phyloP scores from a whole-genome alignment of 2,888 invertebrate genomes.

The Podotricha telesiphe region DNA sequence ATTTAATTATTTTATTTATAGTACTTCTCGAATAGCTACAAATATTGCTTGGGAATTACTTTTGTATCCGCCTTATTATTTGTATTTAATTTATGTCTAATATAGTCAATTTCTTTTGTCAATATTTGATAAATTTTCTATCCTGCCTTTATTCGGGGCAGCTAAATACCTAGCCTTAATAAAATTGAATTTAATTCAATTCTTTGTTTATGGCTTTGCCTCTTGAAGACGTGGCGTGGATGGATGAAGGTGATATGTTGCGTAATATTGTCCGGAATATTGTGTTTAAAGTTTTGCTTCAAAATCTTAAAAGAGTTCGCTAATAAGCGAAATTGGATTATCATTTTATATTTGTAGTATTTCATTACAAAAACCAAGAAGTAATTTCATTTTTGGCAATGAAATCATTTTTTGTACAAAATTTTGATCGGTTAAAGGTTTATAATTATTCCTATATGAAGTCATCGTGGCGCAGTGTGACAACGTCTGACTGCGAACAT shows the following conservation, averaged over 20 bases:
- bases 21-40: background rate
- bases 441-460: too few species aligned
- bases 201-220: background rate
- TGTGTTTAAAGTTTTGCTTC: background rate
- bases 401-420: too few species aligned
- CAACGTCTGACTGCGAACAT: too few species aligned
- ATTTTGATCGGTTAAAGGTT: too few species aligned
- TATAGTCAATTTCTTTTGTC: background rate
- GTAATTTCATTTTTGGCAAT: too few species aligned
- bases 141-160: background rate
- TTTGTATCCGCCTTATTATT: conserved; percentile 4
- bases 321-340: too few species aligned
- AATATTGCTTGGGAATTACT: background rate
- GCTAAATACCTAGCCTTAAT: background rate
- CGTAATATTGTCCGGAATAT: background rate
- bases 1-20: background rate
- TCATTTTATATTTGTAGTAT: too few species aligned
- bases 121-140: background rate
- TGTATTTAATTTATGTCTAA: background rate
- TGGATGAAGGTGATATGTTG: background rate
- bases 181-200: conserved; percentile 6
- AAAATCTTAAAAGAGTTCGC: too few species aligned
- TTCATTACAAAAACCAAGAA: too few species aligned
- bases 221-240: background rate
- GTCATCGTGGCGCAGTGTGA: too few species aligned